Base-by-base conservation (phyloP, 2,113 vertebrate genomes). In the Rafetus swinhoei region DNA sequence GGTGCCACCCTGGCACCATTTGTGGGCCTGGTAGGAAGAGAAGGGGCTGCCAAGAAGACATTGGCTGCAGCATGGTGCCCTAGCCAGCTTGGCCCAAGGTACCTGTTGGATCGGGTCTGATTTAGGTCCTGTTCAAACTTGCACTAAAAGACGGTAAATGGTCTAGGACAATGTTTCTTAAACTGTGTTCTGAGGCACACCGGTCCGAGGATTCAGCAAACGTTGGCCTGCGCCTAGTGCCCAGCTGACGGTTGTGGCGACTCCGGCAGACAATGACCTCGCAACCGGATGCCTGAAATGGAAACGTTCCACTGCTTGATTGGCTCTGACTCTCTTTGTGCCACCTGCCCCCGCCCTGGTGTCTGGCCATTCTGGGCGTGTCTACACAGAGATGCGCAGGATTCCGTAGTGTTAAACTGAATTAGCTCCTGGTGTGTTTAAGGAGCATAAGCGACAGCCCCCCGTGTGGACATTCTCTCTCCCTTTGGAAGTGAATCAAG, bases 151-250 rank as follows among this genome's bases (percentile, higher is more conserved):
- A 24, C 76, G 82, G 91, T 90, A 72, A 87, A 54, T 27, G 86
- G 79, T 19, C 81, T 54, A 79, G 0, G 0, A 45, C 45, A 45
- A 6, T 6, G 45, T 45, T 45, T 45, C 45, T 45, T 45, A 45
- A 45, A 45, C 45, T 6, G 45, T 45, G 45, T 45, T 45, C 45
- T 45, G 6, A 45, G 45, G 45, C 45, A 7, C 45, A 6, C 45
- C 45, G 6, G 45, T 45, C 45, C 6, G 45, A 45, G 45, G 5
- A 32, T 35, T 35, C 29, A 72, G 65, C 15, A 3, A 7, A 15
- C 4, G 19, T 72, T 72, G 32, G n/a, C 19, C n/a, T 15, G 9
- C 18, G 15, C 18, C 18, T 9, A 72, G 65, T 35, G 15, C n/a
- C 32, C 35, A 32, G 65, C 18, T 9, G 25, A 60, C 24, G 5